Base-by-base conservation (phyloP, 1,140 invertebrate genomes). In the Megathymus violae region DNA sequence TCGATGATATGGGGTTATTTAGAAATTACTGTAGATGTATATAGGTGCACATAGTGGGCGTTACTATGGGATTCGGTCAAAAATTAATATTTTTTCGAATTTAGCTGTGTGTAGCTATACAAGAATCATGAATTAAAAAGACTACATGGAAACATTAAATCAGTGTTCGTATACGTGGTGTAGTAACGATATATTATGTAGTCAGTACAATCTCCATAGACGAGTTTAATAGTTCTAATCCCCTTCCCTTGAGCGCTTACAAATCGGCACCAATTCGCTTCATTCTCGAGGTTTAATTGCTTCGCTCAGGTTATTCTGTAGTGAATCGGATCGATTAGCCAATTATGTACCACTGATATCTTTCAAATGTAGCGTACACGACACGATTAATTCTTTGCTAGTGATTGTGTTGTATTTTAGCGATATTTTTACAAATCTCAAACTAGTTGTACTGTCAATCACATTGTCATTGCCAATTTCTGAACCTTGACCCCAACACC, bases 321-420 rank as follows among this genome's bases (percentile, higher is more conserved):
- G 46, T 60, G 72, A 75, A 75, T 22, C 68, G 64, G 65, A 82
- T 82, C 78, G 80, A 86, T 85, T 85, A 67, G 77, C 78, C 74
- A 82, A 85, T 83, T 83, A 80, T 69, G 72, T 66, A 59, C 74
- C 74, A 64, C 74, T 74, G 79, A 76, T 71, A 54, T 47, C 52
- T 52, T 16, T n/a, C 34, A 40, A 44, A n/a, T 4, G 46, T 54
- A 51, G 44, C 62, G 73, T 68, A 65, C 44, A 60, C 68, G 27
- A 7, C 27, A 9, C 27, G 27, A 31, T 7, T 9, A 7, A 31
- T 31, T 31, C 27, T 75, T 63, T 40, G 59, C 46, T 44, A 34
- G 10, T 13, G 27, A 31, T 31, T 2, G 19, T 22, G 19, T 2
- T 31, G 27, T n/a, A n/a, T n/a, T n/a, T n/a, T n/a, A n/a, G n/a